Percentiles rank a stretch among this genome's conserved stretches.
Conservation (phyloP, 2,797 vertebrate genomes). For the Stomatorhinus walkeri region DNA sequence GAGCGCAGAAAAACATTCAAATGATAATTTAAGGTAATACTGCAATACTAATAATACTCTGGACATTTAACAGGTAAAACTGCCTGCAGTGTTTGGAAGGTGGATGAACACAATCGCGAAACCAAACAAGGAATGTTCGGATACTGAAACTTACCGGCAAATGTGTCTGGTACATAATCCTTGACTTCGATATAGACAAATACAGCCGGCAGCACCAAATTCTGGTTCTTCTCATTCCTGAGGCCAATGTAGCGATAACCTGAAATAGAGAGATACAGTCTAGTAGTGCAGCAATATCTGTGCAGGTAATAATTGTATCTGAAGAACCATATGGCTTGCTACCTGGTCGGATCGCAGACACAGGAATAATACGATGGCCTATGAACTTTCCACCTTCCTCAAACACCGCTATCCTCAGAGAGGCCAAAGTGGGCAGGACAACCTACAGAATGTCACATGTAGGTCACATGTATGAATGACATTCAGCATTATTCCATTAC, state of each 20-base stretch:
- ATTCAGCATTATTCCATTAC: neutral
- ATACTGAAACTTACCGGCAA: slow-evolving; percentile 61
- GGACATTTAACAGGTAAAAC: neutral
- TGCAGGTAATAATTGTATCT: neutral
- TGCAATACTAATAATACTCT: neutral
- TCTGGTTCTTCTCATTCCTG: slow-evolving; percentile 78
- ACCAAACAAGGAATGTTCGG: neutral
- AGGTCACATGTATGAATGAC: neutral
- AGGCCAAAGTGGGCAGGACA: slow-evolving; percentile 73
- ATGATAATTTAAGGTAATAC: neutral
- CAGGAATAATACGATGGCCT: slow-evolving; percentile 77
- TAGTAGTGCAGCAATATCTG: neutral
- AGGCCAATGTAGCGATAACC: slow-evolving; percentile 80
- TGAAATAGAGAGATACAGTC: slow-evolving; percentile 34
- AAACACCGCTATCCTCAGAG: slow-evolving; percentile 74
- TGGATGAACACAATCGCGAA: neutral
- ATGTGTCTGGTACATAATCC: slow-evolving; percentile 81
- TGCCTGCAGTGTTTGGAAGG: neutral
- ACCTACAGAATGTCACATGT: slow-evolving; percentile 51
- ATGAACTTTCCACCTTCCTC: slow-evolving; percentile 85
- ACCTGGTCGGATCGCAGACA: slow-evolving; percentile 82
- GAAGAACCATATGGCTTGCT: neutral
- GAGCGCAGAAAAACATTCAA: neutral
- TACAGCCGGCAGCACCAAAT: slow-evolving; percentile 70
- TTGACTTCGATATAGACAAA: slow-evolving; percentile 84